A percentile compares a stretch with the other conserved stretches of the same genome.
Evolutionary conservation across 2,797 vertebrate species (phyloP).

Genomic region (Geotrypetes seraphini): DNA sequence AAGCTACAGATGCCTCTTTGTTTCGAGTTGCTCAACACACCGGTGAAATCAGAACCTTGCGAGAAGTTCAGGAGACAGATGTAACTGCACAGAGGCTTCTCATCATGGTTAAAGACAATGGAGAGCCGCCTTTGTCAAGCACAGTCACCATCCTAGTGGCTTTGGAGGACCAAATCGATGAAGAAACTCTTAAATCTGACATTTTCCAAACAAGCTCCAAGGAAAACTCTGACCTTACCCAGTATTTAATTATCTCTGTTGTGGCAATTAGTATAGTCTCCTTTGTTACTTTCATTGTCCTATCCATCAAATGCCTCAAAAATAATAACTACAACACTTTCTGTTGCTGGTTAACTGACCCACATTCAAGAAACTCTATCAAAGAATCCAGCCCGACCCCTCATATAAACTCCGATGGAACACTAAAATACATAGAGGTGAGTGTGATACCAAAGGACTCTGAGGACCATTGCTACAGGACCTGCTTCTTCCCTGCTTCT

Average conservation of each 20-base stretch:
- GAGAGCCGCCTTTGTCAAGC: slow-evolving; percentile 71
- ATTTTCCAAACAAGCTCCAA: neutral
- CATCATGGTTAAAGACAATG: slow-evolving; percentile 77
- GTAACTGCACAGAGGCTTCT: slow-evolving; percentile 59
- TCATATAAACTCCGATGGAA: slow-evolving; percentile 88
- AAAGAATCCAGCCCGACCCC: slow-evolving; percentile 79
- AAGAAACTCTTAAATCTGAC: neutral
- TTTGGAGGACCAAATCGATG: neutral
- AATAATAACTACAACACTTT: slow-evolving; percentile 17
- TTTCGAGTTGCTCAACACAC: slow-evolving; percentile 71
- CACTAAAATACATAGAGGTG: slow-evolving; percentile 93
- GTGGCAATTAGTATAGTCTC: slow-evolving; percentile 74
- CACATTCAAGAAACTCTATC: slow-evolving; percentile 31
- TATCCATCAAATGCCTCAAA: slow-evolving; percentile 35
- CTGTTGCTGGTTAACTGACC: neutral
- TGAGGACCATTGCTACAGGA: slow-evolving; percentile 76
- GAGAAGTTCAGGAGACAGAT: slow-evolving; percentile 69
- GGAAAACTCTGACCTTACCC: neutral
- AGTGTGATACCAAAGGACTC: slow-evolving; percentile 74
- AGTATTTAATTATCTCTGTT: slow-evolving; percentile 37
- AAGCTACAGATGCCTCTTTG: slow-evolving; percentile 69
- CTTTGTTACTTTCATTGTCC: slow-evolving; percentile 69
- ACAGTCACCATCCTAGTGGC: neutral
- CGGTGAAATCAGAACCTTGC: slow-evolving; percentile 75
- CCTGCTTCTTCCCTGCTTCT: slow-evolving; percentile 83